Percentiles rank a stretch among this genome's conserved stretches.
These are phyloP conservation scores for Karalla daura DNA, from an alignment of 2,797 vertebrate genomes.

Conservation along the genomic window DNA sequence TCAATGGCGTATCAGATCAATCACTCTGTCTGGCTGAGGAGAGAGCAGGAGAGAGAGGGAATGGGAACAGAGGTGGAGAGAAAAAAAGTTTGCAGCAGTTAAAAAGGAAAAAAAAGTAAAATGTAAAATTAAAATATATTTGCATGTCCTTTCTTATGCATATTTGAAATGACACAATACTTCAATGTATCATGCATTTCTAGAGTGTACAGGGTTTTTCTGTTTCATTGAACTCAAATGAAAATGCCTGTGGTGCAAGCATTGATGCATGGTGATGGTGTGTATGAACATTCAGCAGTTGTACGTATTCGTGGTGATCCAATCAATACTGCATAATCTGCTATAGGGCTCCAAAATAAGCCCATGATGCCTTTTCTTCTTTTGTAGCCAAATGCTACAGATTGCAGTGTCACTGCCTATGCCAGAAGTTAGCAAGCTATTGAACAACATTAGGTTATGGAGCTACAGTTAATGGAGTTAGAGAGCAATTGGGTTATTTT, in stretches of 20 bases:
- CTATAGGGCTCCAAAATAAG: too few relatives aligned
- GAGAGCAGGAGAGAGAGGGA: neutral
- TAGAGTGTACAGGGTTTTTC: neutral
- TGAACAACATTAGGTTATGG: neutral
- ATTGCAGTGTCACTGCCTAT: too few relatives aligned
- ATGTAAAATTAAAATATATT: neutral
- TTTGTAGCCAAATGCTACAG: neutral
- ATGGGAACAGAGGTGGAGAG: slow-evolving; percentile 1
- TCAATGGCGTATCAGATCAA: slow-evolving; percentile 78
- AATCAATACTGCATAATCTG: too few relatives aligned
- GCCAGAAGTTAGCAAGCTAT: neutral
- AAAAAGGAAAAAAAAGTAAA: slow-evolving; percentile 2
- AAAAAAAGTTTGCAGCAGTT: slow-evolving; percentile 24
- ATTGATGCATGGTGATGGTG: too few relatives aligned
- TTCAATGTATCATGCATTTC: neutral
- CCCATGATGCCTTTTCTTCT: too few relatives aligned
- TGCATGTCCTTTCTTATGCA: neutral
- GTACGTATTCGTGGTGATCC: too few relatives aligned
- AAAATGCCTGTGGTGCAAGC: too few relatives aligned
- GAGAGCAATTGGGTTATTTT: neutral
- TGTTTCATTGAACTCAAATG: too few relatives aligned
- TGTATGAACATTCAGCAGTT: too few relatives aligned
- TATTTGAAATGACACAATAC: neutral
- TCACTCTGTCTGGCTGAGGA: slow-evolving; percentile 61
- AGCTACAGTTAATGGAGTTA: neutral